These are phyloP conservation scores for Euura lappo DNA, from an alignment of 1,140 invertebrate species.

Conservation along the genomic window DNA sequence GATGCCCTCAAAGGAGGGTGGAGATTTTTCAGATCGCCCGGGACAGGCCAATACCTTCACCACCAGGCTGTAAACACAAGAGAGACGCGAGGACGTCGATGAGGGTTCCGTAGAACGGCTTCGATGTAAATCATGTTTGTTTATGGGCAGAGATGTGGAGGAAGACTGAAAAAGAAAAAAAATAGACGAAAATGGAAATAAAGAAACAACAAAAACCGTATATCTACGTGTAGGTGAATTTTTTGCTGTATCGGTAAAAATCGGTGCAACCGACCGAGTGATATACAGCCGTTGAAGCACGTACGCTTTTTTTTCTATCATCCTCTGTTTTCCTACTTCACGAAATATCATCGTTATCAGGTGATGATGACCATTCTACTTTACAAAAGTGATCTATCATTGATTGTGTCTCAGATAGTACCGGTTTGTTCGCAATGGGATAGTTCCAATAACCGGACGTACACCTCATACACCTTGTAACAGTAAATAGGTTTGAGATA, in stretches of 20 bases:
- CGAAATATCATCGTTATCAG: not conserved
- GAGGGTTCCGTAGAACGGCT: slow-evolving; percentile 12
- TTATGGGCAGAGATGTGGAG: not conserved
- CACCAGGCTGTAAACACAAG: slow-evolving; percentile 5
- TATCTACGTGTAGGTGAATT: too few relatives aligned
- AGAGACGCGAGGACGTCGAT: slow-evolving; percentile 17
- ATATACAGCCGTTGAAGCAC: not conserved
- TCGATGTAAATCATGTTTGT: slow-evolving; percentile 6
- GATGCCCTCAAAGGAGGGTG: not conserved
- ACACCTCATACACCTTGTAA: too few relatives aligned
- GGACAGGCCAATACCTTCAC: not conserved
- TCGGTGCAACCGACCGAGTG: not conserved
- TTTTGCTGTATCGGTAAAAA: too few relatives aligned
- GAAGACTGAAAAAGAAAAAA: not conserved
- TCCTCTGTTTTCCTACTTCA: not conserved
- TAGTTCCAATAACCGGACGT: too few relatives aligned
- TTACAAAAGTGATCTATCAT: too few relatives aligned
- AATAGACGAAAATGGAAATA: not conserved
- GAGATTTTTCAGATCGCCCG: slow-evolving; percentile 1
- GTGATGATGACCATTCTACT: too few relatives aligned
- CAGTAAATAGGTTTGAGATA: too few relatives aligned
- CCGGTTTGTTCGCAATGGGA: too few relatives aligned
- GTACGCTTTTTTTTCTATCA: not conserved
- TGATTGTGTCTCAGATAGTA: too few relatives aligned
- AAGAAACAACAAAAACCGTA: not conserved